phyloP scores from a whole-genome alignment of 2,888 invertebrate species.

The Baccha elongata region DNA sequence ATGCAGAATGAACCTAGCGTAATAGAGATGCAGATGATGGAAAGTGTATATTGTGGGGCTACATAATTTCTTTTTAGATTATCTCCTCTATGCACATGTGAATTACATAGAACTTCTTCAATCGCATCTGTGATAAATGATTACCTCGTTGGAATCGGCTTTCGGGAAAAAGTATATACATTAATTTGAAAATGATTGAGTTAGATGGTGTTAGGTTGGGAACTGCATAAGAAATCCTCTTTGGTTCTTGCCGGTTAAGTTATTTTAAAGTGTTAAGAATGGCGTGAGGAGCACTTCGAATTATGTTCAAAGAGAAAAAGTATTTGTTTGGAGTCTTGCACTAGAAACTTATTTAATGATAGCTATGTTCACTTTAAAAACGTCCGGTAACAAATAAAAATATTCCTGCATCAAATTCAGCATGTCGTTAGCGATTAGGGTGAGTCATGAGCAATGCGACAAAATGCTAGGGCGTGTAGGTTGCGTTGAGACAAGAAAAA shows the following conservation, averaged over 20 bases:
- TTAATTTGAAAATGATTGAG: slow-evolving; percentile 56
- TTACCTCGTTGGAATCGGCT: slow-evolving; percentile 27
- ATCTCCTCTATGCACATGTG: not conserved
- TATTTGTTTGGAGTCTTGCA: too few species aligned
- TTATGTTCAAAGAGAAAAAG: too few species aligned
- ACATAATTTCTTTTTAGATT: slow-evolving; percentile 21
- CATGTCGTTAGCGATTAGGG: too few species aligned
- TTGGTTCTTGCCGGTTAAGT: not conserved
- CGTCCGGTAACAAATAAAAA: too few species aligned
- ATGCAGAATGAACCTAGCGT: slow-evolving; percentile 34
- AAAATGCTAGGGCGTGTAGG: too few species aligned
- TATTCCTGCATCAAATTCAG: too few species aligned
- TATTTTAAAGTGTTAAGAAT: slow-evolving; percentile 33
- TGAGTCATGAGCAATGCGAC: too few species aligned
- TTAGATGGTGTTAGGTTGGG: slow-evolving; percentile 25
- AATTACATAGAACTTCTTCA: too few species aligned
- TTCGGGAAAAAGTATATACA: slow-evolving; percentile 56
- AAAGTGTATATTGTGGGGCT: slow-evolving; percentile 3
- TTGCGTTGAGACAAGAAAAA: too few species aligned
- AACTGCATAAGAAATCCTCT: slow-evolving; percentile 1
- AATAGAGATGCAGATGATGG: slow-evolving; percentile 65
- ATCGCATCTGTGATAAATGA: slow-evolving; percentile 15
- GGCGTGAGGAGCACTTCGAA: slow-evolving; percentile 15
- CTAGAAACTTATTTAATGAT: too few species aligned
- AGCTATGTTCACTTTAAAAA: too few species aligned